A percentile compares a stretch with the other conserved stretches of the same genome.
These are phyloP conservation scores for Caenorhabditis brenneri DNA, from an alignment of 1,140 invertebrate species.

Conservation along the genomic window DNA sequence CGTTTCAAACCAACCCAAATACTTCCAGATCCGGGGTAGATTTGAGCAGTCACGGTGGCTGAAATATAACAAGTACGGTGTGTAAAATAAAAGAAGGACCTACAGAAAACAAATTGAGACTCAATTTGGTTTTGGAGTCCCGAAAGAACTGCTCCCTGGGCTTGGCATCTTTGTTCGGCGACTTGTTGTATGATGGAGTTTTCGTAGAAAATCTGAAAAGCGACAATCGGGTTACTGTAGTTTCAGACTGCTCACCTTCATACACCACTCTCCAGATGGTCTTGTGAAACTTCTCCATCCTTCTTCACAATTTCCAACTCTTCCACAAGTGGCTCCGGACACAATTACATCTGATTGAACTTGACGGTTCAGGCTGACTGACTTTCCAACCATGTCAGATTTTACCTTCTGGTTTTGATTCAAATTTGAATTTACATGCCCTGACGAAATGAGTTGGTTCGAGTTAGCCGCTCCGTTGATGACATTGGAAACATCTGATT, in stretches of 20 bases:
- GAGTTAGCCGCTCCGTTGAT: too few relatives aligned
- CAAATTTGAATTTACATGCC: too few relatives aligned
- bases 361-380: not conserved
- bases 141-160: not conserved
- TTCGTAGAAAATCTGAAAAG: not conserved
- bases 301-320: not conserved
- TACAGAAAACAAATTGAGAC: not conserved
- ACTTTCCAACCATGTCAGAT: not conserved
- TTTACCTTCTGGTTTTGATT: too few relatives aligned
- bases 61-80: too few relatives aligned
- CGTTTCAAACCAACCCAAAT: not conserved
- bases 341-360: not conserved
- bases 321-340: not conserved
- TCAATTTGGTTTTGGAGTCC: not conserved
- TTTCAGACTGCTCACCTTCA: not conserved
- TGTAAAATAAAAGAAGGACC: not conserved
- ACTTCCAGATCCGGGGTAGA: not conserved
- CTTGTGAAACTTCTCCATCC: not conserved
- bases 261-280: not conserved
- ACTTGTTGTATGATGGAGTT: not conserved
- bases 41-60: not conserved
- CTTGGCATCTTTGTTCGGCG: not conserved
- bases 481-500: too few relatives aligned
- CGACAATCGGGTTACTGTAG: too few relatives aligned
- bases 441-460: too few relatives aligned